Conservation (phyloP, 2,113 vertebrate genomes). For the Oriolus oriolus region DNA sequence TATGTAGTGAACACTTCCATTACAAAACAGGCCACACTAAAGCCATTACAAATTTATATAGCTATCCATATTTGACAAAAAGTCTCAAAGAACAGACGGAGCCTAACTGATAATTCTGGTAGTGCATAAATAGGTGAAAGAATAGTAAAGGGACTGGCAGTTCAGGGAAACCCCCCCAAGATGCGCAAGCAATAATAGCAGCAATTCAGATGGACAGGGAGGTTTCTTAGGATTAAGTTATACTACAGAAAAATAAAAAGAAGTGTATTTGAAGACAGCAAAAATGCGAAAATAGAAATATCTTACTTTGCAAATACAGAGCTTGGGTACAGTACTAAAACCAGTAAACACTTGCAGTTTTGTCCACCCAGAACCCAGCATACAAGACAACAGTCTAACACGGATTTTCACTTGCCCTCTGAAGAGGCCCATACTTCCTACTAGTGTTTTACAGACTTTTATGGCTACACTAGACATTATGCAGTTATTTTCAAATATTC, state of each 20-base stretch:
- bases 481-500: background rate
- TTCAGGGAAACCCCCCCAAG: background rate
- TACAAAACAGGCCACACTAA: background rate
- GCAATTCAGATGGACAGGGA: background rate
- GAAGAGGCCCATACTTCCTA: background rate
- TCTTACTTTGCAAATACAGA: background rate
- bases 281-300: background rate
- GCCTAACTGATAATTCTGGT: background rate
- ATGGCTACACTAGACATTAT: background rate
- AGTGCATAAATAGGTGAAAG: background rate
- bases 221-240: background rate
- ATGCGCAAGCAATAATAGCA: background rate
- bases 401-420: background rate
- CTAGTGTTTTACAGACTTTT: background rate
- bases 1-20: background rate
- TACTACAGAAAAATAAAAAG: background rate
- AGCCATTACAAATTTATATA: background rate
- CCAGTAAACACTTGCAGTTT: background rate
- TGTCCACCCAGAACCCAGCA: background rate
- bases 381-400: background rate
- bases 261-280: background rate
- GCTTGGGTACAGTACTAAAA: background rate
- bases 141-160: background rate
- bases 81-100: background rate
- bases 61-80: background rate